A percentile compares a stretch with the other conserved stretches of the same genome.
Evolutionary conservation across 2,113 vertebrate species (phyloP).

Genomic region (Bufo bufo): DNA sequence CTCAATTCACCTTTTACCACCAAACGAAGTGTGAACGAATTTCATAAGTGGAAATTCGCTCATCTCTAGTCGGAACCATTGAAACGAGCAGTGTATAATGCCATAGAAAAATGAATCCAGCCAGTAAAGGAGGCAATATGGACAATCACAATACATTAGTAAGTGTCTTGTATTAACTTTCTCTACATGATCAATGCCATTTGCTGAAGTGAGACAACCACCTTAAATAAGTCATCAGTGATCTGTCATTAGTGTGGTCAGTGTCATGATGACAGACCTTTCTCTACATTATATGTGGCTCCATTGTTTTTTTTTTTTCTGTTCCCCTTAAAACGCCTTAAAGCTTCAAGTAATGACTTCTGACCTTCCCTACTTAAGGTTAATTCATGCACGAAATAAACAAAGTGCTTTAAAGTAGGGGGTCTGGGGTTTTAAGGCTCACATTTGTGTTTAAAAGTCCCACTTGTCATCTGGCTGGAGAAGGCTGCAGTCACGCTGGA

Average conservation of each 20-base stretch:
- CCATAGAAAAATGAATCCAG: too few species aligned
- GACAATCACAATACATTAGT: too few species aligned
- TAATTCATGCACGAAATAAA: slow-evolving; percentile 34
- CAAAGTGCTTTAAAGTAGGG: slow-evolving; percentile 29
- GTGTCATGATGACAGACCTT: not conserved
- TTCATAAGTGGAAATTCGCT: too few species aligned
- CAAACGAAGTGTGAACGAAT: too few species aligned
- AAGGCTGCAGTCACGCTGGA: not conserved
- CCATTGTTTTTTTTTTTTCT: not conserved
- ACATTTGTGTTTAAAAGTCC: slow-evolving; percentile 11
- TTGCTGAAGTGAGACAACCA: too few species aligned
- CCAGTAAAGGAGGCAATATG: too few species aligned
- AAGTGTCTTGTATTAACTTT: too few species aligned
- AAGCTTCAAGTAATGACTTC: not conserved
- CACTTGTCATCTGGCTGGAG: not conserved
- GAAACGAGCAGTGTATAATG: too few species aligned
- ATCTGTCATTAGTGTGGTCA: not conserved
- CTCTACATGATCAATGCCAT: too few species aligned
- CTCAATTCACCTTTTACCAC: too few species aligned
- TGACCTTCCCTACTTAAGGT: slow-evolving; percentile 22
- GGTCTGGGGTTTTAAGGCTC: not conserved
- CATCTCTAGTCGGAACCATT: too few species aligned
- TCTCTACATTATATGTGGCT: slow-evolving; percentile 1
- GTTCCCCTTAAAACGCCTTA: not conserved
- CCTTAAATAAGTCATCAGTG: too few species aligned